phyloP scores from a whole-genome alignment of 1,140 invertebrate genomes.

The Probaryconus sp. region DNA sequence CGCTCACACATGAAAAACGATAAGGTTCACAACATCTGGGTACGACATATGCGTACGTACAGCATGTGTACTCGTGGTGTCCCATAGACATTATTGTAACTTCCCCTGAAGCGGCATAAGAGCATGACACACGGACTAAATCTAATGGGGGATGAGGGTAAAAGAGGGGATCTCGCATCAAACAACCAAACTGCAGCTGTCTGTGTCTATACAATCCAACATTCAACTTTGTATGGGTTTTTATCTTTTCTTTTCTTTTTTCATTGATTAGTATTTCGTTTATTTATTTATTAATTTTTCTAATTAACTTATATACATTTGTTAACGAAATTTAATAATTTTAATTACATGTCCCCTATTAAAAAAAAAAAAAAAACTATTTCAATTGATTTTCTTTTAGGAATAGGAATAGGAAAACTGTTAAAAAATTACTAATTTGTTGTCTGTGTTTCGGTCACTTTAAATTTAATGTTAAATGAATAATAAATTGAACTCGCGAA shows the following conservation, averaged over 20 bases:
- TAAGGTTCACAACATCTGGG: conserved; percentile 70
- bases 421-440: no score
- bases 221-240: conserved; percentile 27
- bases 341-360: no score
- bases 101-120: conserved; percentile 66
- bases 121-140: conserved; percentile 55
- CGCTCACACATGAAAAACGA: no score
- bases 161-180: conserved; percentile 32
- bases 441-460: no score
- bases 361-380: conserved; percentile 1
- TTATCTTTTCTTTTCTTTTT: conserved; percentile 25
- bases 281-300: conserved; percentile 36
- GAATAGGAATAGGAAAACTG: no score
- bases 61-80: conserved; percentile 65
- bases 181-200: conserved; percentile 53
- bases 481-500: conserved; percentile 27
- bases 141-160: conserved; percentile 42
- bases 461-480: no score
- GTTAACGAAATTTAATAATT: no score
- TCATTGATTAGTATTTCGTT: no score
- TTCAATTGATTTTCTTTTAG: no score
- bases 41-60: conserved; percentile 66
- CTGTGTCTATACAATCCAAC: conserved; percentile 28
- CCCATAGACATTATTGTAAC: conserved; percentile 67
- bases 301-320: no score